Evolutionary conservation across 2,113 vertebrate genomes (phyloP).

Genomic region (Brachyhypopomus occidentalis): DNA sequence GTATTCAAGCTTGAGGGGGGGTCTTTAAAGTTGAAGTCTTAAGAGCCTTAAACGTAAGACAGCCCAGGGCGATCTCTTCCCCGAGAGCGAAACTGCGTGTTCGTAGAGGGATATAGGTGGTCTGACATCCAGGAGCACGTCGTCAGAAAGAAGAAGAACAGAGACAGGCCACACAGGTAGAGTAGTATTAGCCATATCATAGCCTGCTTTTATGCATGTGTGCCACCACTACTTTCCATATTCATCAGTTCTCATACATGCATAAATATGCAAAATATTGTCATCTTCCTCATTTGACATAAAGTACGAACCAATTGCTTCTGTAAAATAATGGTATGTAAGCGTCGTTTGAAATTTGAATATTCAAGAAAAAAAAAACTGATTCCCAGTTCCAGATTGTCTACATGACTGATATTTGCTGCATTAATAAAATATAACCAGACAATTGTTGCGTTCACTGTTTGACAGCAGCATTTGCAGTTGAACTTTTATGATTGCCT

Average conservation of each 20-base stretch:
- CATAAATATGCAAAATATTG: not conserved
- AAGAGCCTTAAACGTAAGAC: not conserved
- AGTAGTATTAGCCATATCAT: not conserved
- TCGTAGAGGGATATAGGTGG: not conserved
- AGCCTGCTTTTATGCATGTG: not conserved
- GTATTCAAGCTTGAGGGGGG: slow-evolving; percentile 2
- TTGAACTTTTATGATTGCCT: not conserved
- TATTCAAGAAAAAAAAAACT: too few relatives aligned
- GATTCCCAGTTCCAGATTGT: not conserved
- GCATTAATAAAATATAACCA: not conserved
- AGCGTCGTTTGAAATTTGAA: too few relatives aligned
- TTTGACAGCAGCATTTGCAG: not conserved
- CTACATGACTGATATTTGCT: not conserved
- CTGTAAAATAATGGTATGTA: too few relatives aligned
- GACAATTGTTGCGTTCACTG: not conserved
- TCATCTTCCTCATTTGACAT: not conserved
- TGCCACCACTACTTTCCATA: not conserved
- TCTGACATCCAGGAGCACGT: not conserved
- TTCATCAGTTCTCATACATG: not conserved
- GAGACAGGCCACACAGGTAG: not conserved
- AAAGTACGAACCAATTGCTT: too few relatives aligned
- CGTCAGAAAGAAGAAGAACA: not conserved
- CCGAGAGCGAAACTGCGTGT: not conserved
- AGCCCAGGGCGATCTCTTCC: slow-evolving; percentile 7
- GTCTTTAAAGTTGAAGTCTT: slow-evolving; percentile 15